phyloP scores from a whole-genome alignment of 2,888 invertebrate species.

The Eupithecia vulgata region DNA sequence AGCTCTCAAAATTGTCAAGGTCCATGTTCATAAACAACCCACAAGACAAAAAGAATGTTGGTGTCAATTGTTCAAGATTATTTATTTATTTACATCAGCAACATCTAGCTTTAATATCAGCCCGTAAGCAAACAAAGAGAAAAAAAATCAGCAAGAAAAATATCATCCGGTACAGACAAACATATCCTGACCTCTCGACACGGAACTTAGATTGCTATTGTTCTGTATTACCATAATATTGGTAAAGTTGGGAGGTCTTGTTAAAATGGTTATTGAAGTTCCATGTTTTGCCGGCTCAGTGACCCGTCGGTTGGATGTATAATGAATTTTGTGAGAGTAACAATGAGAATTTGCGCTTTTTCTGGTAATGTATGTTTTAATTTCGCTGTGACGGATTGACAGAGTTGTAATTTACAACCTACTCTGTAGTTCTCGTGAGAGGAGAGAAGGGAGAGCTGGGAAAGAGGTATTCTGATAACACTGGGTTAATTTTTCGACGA shows the following conservation, averaged over 20 bases:
- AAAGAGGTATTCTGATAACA: no score
- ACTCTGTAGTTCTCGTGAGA: no score
- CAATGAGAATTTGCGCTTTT: constrained; percentile 14
- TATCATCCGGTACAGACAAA: constrained; percentile 32
- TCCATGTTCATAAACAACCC: no score
- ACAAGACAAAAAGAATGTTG: no score
- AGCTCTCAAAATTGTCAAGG: no score
- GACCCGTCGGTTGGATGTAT: constrained; percentile 27
- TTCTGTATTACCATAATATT: constrained; percentile 35
- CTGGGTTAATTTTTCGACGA: no score
- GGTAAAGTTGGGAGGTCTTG: constrained; percentile 35
- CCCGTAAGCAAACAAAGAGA: neutral
- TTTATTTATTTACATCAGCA: no score
- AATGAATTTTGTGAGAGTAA: constrained; percentile 17
- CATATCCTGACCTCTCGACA: constrained; percentile 27
- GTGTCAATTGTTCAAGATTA: no score
- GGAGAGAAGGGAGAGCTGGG: no score
- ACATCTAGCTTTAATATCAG: constrained; percentile 11
- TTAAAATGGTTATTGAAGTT: constrained; percentile 33
- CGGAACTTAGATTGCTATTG: constrained; percentile 31
- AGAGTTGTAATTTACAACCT: neutral
- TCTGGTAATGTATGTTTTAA: neutral
- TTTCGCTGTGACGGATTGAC: neutral
- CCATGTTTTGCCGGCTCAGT: constrained; percentile 36
- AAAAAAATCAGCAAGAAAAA: constrained; percentile 35